Evolutionary conservation across 2,113 vertebrate genomes (phyloP).

Genomic region (Australoheros scitulus): DNA sequence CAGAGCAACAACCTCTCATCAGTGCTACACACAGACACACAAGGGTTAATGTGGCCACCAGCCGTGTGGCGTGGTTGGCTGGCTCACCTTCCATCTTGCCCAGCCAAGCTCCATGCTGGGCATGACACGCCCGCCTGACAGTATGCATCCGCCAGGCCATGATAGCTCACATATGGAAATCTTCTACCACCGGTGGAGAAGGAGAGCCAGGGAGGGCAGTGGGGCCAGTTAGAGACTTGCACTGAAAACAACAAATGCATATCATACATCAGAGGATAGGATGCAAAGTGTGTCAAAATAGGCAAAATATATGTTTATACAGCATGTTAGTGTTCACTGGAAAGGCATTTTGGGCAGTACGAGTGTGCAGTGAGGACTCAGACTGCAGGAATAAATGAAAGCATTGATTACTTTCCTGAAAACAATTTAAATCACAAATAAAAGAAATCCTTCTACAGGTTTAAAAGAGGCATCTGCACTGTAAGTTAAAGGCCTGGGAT

Average conservation of each 20-base stretch:
- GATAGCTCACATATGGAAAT: conserved; percentile 55
- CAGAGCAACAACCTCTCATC: conserved; percentile 30
- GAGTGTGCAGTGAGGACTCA: background rate
- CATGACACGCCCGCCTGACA: conserved; percentile 32
- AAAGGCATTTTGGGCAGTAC: conserved; percentile 10
- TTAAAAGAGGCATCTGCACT: no score
- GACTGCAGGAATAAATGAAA: background rate
- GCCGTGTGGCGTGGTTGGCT: conserved; percentile 51
- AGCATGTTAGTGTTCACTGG: background rate
- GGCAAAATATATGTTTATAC: background rate
- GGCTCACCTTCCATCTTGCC: conserved; percentile 61
- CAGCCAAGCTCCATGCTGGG: conserved; percentile 60
- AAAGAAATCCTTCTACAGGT: background rate
- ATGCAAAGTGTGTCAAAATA: background rate
- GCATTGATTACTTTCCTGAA: background rate
- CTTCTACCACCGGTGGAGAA: conserved; percentile 8
- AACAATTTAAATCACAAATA: background rate
- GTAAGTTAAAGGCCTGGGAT: no score
- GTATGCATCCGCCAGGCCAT: conserved; percentile 38
- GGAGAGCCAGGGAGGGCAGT: background rate
- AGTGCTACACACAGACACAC: conserved; percentile 15
- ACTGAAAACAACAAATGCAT: conserved; percentile 24
- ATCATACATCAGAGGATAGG: background rate
- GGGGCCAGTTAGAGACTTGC: background rate
- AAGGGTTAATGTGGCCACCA: conserved; percentile 65